Evolutionary conservation across 2,113 vertebrate genomes (phyloP).

Genomic region (Ifrita kowaldi): DNA sequence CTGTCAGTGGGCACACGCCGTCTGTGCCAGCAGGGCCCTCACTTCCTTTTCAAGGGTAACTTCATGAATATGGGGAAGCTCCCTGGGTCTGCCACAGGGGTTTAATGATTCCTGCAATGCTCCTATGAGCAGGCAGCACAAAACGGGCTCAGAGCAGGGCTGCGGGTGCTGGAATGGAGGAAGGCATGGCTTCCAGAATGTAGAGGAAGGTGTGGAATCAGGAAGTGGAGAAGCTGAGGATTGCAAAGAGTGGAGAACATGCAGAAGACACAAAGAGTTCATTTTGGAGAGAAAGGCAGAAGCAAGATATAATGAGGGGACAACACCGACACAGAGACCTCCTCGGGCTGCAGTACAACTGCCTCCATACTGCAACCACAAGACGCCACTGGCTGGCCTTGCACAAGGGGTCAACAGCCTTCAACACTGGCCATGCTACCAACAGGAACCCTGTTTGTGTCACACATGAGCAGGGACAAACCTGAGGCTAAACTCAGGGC

Average conservation of each 20-base stretch:
- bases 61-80: background rate
- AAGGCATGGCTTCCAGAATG: background rate
- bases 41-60: background rate
- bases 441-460: background rate
- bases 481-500: background rate
- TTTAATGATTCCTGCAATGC: background rate
- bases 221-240: background rate
- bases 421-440: background rate
- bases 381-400: background rate
- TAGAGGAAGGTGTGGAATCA: background rate
- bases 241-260: fast-evolving
- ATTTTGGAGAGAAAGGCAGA: background rate
- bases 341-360: background rate
- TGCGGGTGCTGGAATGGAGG: background rate
- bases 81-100: background rate
- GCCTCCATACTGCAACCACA: fast-evolving
- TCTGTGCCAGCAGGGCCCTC: background rate
- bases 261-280: background rate
- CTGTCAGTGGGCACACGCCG: background rate
- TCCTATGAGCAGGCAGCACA: background rate
- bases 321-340: fast-evolving
- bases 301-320: background rate
- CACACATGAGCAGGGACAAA: fast-evolving
- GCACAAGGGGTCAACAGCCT: background rate
- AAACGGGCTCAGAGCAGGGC: background rate